Conservation (phyloP, 2,888 invertebrate species). For the Resseliella maxima region DNA sequence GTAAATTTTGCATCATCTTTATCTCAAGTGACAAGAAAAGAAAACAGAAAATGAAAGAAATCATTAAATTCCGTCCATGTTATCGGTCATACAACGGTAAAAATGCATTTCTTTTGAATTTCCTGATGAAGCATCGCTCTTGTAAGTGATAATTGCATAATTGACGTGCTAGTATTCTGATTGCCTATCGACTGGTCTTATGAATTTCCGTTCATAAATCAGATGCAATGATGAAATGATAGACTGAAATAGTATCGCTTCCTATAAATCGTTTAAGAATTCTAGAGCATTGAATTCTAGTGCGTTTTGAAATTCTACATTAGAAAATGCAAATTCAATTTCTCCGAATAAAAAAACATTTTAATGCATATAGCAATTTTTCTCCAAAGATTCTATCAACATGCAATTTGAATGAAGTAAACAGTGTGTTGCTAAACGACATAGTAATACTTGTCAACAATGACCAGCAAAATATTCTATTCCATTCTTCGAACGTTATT, state of each 20-base stretch:
- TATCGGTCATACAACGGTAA: conserved; percentile 41
- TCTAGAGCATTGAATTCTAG: background rate
- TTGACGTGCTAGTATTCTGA: background rate
- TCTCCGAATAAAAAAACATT: background rate
- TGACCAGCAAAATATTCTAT: background rate
- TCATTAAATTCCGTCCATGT: background rate
- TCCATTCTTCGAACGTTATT: background rate
- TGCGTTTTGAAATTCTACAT: background rate
- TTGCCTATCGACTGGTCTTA: background rate
- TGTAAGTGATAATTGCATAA: conserved; percentile 1
- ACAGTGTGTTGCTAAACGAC: background rate
- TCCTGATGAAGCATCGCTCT: conserved; percentile 6
- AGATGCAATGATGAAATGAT: background rate
- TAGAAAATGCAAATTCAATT: conserved; percentile 35
- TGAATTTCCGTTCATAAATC: conserved; percentile 41
- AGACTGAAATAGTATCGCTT: background rate
- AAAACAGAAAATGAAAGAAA: background rate
- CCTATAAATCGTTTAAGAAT: background rate
- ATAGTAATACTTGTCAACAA: background rate
- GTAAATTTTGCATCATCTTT: background rate
- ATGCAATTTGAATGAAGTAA: background rate
- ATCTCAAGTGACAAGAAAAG: background rate
- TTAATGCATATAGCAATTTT: background rate
- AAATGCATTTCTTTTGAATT: conserved; percentile 23
- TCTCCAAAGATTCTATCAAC: background rate